Conservation (phyloP, 2,797 vertebrate species). For the Pogoniulus pusillus region DNA sequence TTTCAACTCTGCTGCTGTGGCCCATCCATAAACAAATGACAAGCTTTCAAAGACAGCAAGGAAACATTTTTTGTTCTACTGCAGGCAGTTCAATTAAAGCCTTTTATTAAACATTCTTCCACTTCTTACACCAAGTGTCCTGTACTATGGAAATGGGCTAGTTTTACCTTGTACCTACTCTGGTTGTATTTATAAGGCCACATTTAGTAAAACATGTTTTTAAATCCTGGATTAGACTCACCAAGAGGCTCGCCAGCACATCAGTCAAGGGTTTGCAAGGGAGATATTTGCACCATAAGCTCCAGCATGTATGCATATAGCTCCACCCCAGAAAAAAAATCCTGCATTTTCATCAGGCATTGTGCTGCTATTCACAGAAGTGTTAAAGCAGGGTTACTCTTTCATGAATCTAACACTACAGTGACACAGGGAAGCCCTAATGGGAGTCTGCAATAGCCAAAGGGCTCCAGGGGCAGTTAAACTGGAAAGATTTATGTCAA, state of each 20-base stretch:
- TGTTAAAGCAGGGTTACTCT: not conserved
- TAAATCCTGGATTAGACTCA: slow-evolving; percentile 15
- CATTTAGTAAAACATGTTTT: accelerated
- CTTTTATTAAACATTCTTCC: not conserved
- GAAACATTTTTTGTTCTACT: not conserved
- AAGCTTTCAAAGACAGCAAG: not conserved
- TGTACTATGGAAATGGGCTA: not conserved
- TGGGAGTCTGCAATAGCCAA: not conserved
- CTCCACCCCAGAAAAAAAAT: not conserved
- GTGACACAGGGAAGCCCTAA: not conserved
- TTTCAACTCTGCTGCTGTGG: not conserved
- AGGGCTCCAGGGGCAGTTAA: not conserved
- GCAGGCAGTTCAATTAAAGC: not conserved
- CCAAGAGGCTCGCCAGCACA: not conserved
- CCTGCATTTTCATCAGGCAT: not conserved
- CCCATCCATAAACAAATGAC: not conserved
- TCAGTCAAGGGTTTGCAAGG: not conserved
- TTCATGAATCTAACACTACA: not conserved
- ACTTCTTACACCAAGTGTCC: not conserved
- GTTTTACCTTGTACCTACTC: not conserved
- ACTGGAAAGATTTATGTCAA: not conserved
- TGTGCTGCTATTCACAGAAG: not conserved
- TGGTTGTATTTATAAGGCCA: not conserved
- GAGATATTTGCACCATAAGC: not conserved
- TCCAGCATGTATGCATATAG: not conserved